Conservation (phyloP, 2,888 invertebrate species). For the Hirtodrosophila trivittata region DNA sequence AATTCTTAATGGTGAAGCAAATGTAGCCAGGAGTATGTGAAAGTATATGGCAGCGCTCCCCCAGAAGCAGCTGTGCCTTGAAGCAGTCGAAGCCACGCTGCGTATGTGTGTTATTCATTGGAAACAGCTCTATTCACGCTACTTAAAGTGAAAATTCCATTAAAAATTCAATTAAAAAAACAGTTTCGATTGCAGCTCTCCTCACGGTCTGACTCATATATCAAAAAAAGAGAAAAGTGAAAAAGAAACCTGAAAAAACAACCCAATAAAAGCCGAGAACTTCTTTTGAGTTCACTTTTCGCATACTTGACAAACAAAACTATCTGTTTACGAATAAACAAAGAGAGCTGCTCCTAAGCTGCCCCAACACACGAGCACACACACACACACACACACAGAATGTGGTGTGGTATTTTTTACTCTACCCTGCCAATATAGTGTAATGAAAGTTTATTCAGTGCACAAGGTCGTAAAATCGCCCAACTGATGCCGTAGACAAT, state of each 20-base stretch:
- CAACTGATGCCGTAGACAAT: slow-evolving; percentile 47
- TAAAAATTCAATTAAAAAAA: slow-evolving; percentile 43
- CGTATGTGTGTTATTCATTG: slow-evolving; percentile 40
- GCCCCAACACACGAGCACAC: slow-evolving; percentile 8
- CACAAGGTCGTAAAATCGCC: slow-evolving; percentile 58
- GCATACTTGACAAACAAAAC: slow-evolving; percentile 29
- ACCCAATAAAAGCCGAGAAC: slow-evolving; percentile 17
- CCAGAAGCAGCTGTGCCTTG: slow-evolving; percentile 7
- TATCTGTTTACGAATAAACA: slow-evolving; percentile 35
- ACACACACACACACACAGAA: neutral
- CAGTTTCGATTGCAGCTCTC: slow-evolving; percentile 13
- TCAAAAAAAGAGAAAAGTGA: slow-evolving; percentile 4
- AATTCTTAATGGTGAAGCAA: slow-evolving; percentile 25
- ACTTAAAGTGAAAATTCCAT: slow-evolving; percentile 35
- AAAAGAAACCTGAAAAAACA: slow-evolving; percentile 1
- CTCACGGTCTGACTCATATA: slow-evolving; percentile 22
- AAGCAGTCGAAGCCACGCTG: slow-evolving; percentile 2
- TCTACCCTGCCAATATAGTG: slow-evolving; percentile 34
- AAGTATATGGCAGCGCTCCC: slow-evolving; percentile 4
- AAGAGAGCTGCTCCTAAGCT: slow-evolving; percentile 25
- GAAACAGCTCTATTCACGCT: slow-evolving; percentile 14
- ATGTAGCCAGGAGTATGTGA: slow-evolving; percentile 4
- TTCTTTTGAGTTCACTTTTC: slow-evolving; percentile 7
- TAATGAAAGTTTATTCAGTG: slow-evolving; percentile 58
- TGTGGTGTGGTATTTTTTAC: slow-evolving; percentile 38